Base-by-base conservation (phyloP, 2,113 vertebrate genomes). In the Ctenomys sociabilis region DNA sequence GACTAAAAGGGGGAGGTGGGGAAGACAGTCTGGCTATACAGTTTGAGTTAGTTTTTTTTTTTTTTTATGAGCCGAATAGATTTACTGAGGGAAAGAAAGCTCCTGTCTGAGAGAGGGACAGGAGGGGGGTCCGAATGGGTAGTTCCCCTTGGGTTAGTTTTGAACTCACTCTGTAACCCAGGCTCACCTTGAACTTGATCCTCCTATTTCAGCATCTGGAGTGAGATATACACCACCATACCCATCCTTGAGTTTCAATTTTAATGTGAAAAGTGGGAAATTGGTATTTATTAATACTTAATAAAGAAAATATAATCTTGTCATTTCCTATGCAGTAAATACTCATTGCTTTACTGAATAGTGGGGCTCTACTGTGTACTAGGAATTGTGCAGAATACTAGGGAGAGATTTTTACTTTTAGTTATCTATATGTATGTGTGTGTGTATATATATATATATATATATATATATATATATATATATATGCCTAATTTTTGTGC, bases 231-330 rank as follows among this genome's bases (percentile, higher is more conserved):
- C 49, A 26, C 77, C 11, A 35, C 49, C 30, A 80, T 30, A 9
- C 30, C 45, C 0, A 12, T 6, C 40, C 40, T 45, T 77, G 26
- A 30, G 24, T 83, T 96, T 92, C 22, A 24, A 78, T 88, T 88
- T 92, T 88, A 8, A 81, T 66, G 35, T 35, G 70, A 82, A 61
- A 94, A 91, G 72, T 93, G 81, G 61, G 68, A 95, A 95, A 64
- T 49, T 93, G 28, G 13, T 88, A 19, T 85, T 43, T 75, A 19
- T 82, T 70, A 95, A 95, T 73, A 88, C 61, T 66, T 91, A 45
- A 40, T 64, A 91, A 73, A 86, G 26, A 78, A 90, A 88, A 37
- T n/a, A 80, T 30, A 75, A 90, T 75, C 40, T 75, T 63, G 43
- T 52, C 68, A 80, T 54, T 89, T 90, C 16, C 49, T 75, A 3